A percentile compares a stretch with the other conserved stretches of the same genome.
Evolutionary conservation across 2,113 vertebrate species (phyloP).

Genomic region (Lophotis ruficrista): DNA sequence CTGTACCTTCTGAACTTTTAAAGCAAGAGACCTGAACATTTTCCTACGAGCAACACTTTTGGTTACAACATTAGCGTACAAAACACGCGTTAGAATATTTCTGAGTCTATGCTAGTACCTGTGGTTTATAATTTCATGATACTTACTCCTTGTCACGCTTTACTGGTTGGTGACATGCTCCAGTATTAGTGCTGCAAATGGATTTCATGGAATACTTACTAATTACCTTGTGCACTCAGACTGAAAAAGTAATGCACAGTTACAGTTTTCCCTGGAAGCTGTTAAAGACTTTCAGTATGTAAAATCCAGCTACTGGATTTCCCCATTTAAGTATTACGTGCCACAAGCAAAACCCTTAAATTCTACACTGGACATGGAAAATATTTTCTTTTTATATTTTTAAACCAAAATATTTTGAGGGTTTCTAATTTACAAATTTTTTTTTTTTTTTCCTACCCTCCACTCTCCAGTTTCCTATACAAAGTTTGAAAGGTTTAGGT

Average conservation of each 20-base stretch:
- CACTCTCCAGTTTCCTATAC: neutral
- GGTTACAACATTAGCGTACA: neutral
- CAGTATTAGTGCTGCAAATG: neutral
- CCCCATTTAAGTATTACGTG: neutral
- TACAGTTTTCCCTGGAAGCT: neutral
- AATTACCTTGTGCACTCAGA: neutral
- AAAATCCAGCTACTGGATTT: neutral
- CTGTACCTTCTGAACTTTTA: neutral
- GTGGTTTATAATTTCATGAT: neutral
- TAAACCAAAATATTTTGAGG: neutral
- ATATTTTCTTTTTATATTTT: neutral
- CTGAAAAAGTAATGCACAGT: neutral
- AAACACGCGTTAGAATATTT: neutral
- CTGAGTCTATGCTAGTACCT: neutral
- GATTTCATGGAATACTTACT: conserved; percentile 8
- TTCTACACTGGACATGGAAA: accelerated
- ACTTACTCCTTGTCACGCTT: neutral
- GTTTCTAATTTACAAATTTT: neutral
- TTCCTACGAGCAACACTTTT: neutral
- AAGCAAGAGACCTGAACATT: neutral
- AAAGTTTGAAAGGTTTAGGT: neutral
- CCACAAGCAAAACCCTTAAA: neutral
- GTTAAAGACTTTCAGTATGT: neutral
- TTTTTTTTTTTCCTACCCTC: neutral
- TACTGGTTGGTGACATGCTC: neutral